A percentile compares a stretch with the other conserved stretches of the same genome.
These are phyloP conservation scores for Sinocyclocheilus maitianheensis DNA, from an alignment of 2,113 vertebrate genomes.

Conservation along the genomic window DNA sequence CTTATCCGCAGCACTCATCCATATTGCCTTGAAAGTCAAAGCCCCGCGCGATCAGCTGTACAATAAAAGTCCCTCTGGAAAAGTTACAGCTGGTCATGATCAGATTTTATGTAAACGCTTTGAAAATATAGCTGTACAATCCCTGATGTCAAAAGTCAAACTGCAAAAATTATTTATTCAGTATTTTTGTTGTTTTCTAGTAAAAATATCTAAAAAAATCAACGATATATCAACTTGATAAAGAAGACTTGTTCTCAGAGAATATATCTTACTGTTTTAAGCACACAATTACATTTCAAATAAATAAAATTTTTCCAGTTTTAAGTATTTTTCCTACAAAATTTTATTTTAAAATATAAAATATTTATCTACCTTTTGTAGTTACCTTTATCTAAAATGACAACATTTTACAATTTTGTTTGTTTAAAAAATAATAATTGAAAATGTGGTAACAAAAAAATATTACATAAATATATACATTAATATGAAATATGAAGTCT, in stretches of 20 bases:
- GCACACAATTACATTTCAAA: no score
- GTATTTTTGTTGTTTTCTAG: not conserved
- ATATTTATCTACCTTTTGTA: not conserved
- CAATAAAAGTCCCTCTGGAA: not conserved
- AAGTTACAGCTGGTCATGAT: not conserved
- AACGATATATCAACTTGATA: not conserved
- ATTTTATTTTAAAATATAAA: no score
- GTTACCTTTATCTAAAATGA: not conserved
- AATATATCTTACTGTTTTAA: no score
- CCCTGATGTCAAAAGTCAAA: not conserved
- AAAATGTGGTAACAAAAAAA: not conserved
- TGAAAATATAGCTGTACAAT: conserved; percentile 15
- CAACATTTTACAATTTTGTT: not conserved
- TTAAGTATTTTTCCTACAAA: no score
- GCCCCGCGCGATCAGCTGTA: not conserved
- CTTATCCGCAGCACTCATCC: conserved; percentile 58
- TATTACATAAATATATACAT: not conserved
- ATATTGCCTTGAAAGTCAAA: not conserved
- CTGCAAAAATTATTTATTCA: not conserved
- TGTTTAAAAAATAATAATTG: not conserved
- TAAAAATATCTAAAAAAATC: not conserved
- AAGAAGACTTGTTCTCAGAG: not conserved
- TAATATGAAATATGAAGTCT: no score
- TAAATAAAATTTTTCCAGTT: no score
- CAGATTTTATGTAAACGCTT: conserved; percentile 29